These are phyloP conservation scores for Acutogordius australiensis DNA, from an alignment of 2,888 invertebrate genomes.

Conservation along the genomic window DNA sequence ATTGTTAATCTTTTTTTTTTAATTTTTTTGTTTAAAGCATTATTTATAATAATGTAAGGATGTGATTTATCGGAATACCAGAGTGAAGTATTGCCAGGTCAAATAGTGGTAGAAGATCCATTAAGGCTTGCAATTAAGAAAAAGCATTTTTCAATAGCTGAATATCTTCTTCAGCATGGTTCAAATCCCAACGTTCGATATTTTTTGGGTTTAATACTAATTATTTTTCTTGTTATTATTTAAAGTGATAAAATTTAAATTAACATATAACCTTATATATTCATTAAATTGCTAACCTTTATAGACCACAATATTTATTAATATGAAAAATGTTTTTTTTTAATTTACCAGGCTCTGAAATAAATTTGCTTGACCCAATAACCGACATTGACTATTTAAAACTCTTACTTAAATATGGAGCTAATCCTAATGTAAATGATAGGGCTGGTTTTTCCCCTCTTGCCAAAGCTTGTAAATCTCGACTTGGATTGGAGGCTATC, in stretches of 20 bases:
- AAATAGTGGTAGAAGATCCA: constrained; percentile 38
- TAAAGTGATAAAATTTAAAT: neutral
- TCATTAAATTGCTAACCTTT: neutral
- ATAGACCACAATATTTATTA: neutral
- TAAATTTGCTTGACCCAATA: constrained; percentile 46
- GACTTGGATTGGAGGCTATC: constrained; percentile 21
- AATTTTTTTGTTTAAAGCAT: too few relatives aligned
- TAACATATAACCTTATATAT: neutral
- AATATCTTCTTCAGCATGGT: constrained; percentile 44
- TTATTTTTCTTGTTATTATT: too few relatives aligned
- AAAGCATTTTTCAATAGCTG: constrained; percentile 37
- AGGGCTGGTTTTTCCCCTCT: constrained; percentile 56
- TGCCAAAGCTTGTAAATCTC: constrained; percentile 55
- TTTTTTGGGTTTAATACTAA: constrained; percentile 19
- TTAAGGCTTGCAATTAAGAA: constrained; percentile 58
- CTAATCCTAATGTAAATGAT: constrained; percentile 54
- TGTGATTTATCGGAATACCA: neutral
- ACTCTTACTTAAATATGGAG: constrained; percentile 49
- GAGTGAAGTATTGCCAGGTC: constrained; percentile 12
- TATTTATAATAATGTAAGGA: too few relatives aligned
- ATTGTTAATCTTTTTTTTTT: too few relatives aligned
- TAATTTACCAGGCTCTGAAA: constrained; percentile 52
- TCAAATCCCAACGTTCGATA: constrained; percentile 57
- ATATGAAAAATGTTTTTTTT: neutral
- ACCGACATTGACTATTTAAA: constrained; percentile 40